Conservation (phyloP, 2,113 vertebrate species). For the Sander lucioperca region DNA sequence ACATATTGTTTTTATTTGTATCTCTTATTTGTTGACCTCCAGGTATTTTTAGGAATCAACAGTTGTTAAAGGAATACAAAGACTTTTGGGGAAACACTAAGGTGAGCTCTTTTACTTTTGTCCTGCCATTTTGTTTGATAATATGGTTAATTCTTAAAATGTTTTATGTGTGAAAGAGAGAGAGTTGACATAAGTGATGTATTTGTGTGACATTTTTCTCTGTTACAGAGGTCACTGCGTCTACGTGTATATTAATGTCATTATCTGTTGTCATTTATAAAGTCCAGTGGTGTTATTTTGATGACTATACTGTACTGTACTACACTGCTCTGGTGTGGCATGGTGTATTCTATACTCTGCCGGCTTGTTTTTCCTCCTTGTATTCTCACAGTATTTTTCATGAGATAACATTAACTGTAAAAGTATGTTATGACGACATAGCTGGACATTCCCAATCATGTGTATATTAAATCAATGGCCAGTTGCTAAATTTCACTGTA, state of each 20-base stretch:
- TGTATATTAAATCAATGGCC: not conserved
- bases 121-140: not conserved
- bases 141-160: not conserved
- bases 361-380: conserved; percentile 2
- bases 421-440: not conserved
- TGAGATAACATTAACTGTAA: not conserved
- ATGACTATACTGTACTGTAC: conserved; percentile 4
- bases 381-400: not conserved
- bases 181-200: not conserved
- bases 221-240: conserved; percentile 39
- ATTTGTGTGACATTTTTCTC: conserved; percentile 48
- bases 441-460: not conserved
- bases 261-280: conserved; percentile 47
- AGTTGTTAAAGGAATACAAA: conserved; percentile 94
- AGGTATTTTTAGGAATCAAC: conserved; percentile 96
- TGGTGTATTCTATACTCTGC: conserved; percentile 52
- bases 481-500: not conserved
- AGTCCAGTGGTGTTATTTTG: conserved; percentile 31
- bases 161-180: not conserved
- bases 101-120: conserved; percentile 81
- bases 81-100: conserved; percentile 98
- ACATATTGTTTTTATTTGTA: not conserved
- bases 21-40: conserved; percentile 7
- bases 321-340: conserved; percentile 27
- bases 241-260: conserved; percentile 37